Evolutionary conservation across 2,888 invertebrate species (phyloP).

Genomic region (Brachypalpus laphriformis): DNA sequence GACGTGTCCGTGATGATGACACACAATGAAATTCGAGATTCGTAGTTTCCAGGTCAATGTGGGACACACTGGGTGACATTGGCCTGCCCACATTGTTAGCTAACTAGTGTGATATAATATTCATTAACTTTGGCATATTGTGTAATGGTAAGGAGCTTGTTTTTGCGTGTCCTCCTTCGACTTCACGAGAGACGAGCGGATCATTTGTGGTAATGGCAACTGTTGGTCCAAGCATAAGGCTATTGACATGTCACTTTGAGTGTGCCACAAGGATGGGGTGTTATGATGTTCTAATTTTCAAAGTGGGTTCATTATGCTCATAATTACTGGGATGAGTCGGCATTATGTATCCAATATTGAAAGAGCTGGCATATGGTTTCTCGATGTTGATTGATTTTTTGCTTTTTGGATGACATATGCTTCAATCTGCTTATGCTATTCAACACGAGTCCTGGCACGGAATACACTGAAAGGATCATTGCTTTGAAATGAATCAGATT

Average conservation of each 20-base stretch:
- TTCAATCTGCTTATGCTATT: no score
- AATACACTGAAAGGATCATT: no score
- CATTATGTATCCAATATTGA: background rate
- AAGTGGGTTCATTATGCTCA: background rate
- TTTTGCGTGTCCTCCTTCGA: constrained; percentile 1
- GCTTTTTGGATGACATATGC: no score
- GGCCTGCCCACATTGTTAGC: constrained; percentile 56
- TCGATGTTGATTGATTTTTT: background rate
- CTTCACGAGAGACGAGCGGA: background rate
- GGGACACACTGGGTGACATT: constrained; percentile 33
- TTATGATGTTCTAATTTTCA: background rate
- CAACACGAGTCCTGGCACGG: no score
- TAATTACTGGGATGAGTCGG: background rate
- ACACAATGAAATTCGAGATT: constrained; percentile 68
- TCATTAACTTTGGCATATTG: constrained; percentile 62
- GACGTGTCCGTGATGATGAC: constrained; percentile 53
- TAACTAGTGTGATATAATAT: constrained; percentile 59
- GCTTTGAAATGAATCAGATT: no score
- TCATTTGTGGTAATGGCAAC: constrained; percentile 18
- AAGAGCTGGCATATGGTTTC: background rate
- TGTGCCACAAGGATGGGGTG: background rate
- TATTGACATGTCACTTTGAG: constrained; percentile 19
- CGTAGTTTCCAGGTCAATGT: constrained; percentile 28
- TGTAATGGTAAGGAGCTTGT: constrained; percentile 40
- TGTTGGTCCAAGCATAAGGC: constrained; percentile 37